Evolutionary conservation across 2,888 invertebrate genomes (phyloP).

Genomic region (Arctia plantaginis): DNA sequence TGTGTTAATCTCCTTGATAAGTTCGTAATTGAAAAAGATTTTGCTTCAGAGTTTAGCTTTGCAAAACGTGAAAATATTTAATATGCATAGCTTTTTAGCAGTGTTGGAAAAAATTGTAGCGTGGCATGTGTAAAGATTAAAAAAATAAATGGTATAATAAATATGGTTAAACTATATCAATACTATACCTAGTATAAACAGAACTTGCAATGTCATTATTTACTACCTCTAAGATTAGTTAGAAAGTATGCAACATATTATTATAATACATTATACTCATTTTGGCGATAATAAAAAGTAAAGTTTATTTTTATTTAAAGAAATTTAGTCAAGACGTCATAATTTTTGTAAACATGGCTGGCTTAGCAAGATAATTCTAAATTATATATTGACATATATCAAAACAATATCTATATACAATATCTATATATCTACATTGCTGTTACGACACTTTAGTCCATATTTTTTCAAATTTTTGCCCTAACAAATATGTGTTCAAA

Average conservation of each 20-base stretch:
- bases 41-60: conserved; percentile 10
- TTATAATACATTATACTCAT: too few species aligned
- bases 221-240: not conserved
- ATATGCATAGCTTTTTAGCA: conserved; percentile 10
- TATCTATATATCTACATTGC: too few species aligned
- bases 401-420: not conserved
- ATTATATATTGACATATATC: not conserved
- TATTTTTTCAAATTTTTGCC: not conserved
- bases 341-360: not conserved
- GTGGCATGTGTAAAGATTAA: conserved; percentile 28
- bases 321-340: not conserved
- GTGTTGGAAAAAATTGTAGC: conserved; percentile 9
- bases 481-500: too few species aligned
- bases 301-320: too few species aligned
- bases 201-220: not conserved
- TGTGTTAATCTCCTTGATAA: conserved; percentile 41
- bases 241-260: not conserved
- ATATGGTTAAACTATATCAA: not conserved
- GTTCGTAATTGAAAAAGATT: conserved; percentile 40
- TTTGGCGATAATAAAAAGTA: too few species aligned
- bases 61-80: conserved; percentile 11
- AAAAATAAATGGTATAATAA: not conserved
- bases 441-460: not conserved
- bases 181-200: not conserved
- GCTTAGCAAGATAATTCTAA: not conserved